These are phyloP conservation scores for Cataglyphis cursor DNA, from an alignment of 2,888 invertebrate species.

Conservation along the genomic window DNA sequence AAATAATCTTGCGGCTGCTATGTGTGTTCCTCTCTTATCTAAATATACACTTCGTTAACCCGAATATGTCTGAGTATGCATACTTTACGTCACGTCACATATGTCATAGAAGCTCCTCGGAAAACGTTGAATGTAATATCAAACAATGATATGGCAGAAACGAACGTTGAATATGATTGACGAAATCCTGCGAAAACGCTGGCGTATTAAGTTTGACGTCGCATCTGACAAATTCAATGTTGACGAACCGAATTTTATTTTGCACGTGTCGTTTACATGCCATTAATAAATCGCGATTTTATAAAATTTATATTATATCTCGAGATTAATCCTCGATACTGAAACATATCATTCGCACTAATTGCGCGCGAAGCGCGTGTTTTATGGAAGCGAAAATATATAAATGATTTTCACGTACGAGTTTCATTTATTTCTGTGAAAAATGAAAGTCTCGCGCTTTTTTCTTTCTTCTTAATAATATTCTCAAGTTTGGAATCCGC, in stretches of 20 bases:
- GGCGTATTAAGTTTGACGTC: slow-evolving; percentile 19
- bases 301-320: slow-evolving; percentile 2
- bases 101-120: slow-evolving; percentile 27
- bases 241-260: slow-evolving; percentile 8
- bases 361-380: neutral
- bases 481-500: neutral
- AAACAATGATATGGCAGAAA: slow-evolving; percentile 12
- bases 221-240: slow-evolving; percentile 4
- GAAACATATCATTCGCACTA: neutral
- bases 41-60: slow-evolving; percentile 25
- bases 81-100: slow-evolving; percentile 16
- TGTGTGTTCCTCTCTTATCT: slow-evolving; percentile 2
- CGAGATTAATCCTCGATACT: neutral
- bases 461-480: neutral
- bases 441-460: neutral
- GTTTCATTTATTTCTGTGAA: neutral
- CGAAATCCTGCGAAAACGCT: slow-evolving; percentile 7
- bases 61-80: neutral
- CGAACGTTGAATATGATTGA: slow-evolving; percentile 6
- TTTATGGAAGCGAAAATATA: neutral
- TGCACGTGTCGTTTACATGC: neutral
- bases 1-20: neutral
- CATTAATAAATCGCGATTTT: slow-evolving; percentile 11
- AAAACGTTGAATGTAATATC: slow-evolving; percentile 36
- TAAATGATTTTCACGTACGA: neutral